Percentiles rank a stretch among this genome's conserved stretches.
Conservation (phyloP, 2,888 invertebrate genomes). For the Perizoma flavofasciatum region DNA sequence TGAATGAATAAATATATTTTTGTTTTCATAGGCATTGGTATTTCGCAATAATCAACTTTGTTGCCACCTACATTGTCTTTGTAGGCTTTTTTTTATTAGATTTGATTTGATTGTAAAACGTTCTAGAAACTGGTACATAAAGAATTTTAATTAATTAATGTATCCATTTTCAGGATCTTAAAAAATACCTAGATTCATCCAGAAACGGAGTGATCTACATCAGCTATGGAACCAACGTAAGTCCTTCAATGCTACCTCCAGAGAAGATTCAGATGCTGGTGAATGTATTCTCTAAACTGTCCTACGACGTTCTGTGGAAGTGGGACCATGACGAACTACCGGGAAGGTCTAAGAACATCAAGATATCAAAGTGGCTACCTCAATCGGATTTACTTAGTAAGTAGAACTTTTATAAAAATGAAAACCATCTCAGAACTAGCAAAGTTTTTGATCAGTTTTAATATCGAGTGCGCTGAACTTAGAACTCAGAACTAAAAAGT, state of each 20-base stretch:
- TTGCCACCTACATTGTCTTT: too few relatives aligned
- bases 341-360: slow-evolving; percentile 56
- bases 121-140: too few relatives aligned
- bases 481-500: too few relatives aligned
- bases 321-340: slow-evolving; percentile 56
- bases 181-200: slow-evolving; percentile 58
- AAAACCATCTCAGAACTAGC: too few relatives aligned
- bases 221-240: slow-evolving; percentile 67
- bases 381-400: slow-evolving; percentile 64
- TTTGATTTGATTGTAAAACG: too few relatives aligned
- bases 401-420: slow-evolving; percentile 7
- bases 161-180: slow-evolving; percentile 52
- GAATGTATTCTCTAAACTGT: slow-evolving; percentile 57
- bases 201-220: slow-evolving; percentile 55
- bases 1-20: too few relatives aligned
- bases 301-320: slow-evolving; percentile 69
- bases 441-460: too few relatives aligned
- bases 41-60: too few relatives aligned
- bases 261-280: slow-evolving; percentile 50
- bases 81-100: too few relatives aligned
- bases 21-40: too few relatives aligned
- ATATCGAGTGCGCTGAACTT: too few relatives aligned
- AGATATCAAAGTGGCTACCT: slow-evolving; percentile 61
- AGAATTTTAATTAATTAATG: background rate
- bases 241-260: slow-evolving; percentile 49